These are phyloP conservation scores for Agrypnus murinus DNA, from an alignment of 2,888 invertebrate genomes.

Conservation along the genomic window DNA sequence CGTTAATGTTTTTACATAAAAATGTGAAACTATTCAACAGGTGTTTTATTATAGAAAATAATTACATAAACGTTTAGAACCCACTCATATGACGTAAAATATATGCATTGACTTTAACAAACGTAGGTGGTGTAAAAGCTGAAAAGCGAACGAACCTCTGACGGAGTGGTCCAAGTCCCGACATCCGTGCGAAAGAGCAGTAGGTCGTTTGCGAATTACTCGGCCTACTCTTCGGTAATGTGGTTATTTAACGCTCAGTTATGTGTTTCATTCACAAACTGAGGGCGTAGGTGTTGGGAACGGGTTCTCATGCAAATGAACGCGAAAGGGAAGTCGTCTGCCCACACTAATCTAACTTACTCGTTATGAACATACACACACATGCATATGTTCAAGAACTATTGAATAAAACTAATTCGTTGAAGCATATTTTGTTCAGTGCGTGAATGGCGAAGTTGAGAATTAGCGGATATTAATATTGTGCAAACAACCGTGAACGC, in stretches of 20 bases:
- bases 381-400: constrained; percentile 29
- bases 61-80: constrained; percentile 44
- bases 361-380: constrained; percentile 41
- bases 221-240: constrained; percentile 52
- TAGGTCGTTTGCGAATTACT: constrained; percentile 51
- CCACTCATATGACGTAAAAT: constrained; percentile 20
- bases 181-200: constrained; percentile 43
- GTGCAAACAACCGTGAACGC: constrained; percentile 21
- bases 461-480: constrained; percentile 23
- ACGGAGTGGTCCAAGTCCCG: constrained; percentile 26
- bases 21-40: constrained; percentile 19
- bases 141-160: constrained; percentile 33
- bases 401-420: constrained; percentile 40
- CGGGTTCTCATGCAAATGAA: constrained; percentile 66
- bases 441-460: constrained; percentile 18
- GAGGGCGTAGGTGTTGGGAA: constrained; percentile 59
- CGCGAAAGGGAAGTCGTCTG: constrained; percentile 66
- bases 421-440: constrained; percentile 32
- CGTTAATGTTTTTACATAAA: constrained; percentile 24
- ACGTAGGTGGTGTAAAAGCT: constrained; percentile 41
- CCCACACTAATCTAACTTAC: constrained; percentile 59
- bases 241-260: constrained; percentile 61
- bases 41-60: constrained; percentile 35
- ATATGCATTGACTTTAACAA: constrained; percentile 8
- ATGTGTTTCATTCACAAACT: constrained; percentile 64